Conservation (phyloP, 2,888 invertebrate species). For the Monochamus alternatus region DNA sequence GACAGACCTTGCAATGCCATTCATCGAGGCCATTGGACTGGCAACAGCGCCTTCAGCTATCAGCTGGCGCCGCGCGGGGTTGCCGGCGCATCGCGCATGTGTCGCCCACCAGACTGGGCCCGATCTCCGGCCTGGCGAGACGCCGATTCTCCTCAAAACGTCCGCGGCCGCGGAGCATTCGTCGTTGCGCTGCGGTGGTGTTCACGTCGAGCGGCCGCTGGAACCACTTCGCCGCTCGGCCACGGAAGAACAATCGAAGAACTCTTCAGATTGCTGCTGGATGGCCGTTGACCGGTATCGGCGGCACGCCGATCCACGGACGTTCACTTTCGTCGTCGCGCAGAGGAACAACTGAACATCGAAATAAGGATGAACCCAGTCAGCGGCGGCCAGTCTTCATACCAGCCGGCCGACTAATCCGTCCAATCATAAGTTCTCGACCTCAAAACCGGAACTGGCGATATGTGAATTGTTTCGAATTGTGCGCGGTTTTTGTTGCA, state of each 20-base stretch:
- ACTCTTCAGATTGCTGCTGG: constrained; percentile 8
- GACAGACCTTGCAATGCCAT: constrained; percentile 76
- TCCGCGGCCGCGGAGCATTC: constrained; percentile 30
- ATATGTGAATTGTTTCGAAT: constrained; percentile 51
- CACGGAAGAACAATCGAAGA: constrained; percentile 10
- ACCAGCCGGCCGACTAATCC: constrained; percentile 44
- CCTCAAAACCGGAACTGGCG: constrained; percentile 54
- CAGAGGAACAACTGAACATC: constrained; percentile 36
- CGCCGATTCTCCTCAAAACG: constrained; percentile 12
- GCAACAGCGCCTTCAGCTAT: constrained; percentile 68
- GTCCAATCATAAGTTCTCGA: constrained; percentile 52
- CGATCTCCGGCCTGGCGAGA: constrained; percentile 37
- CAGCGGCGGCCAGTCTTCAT: constrained; percentile 26
- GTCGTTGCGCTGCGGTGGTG: constrained; percentile 35
- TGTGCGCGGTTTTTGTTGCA: constrained; percentile 48
- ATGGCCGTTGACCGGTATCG: constrained; percentile 47
- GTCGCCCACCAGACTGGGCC: constrained; percentile 47
- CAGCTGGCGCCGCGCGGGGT: constrained; percentile 67
- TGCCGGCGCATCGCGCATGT: constrained; percentile 49
- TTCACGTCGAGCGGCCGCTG: constrained; percentile 38
- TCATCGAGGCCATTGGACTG: constrained; percentile 79
- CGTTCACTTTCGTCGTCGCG: constrained; percentile 53
- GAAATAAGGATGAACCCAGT: constrained; percentile 42
- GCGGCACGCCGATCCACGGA: constrained; percentile 30
- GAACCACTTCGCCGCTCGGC: neutral